Evolutionary conservation across 53 echinoderm and acorn worm species (phyloP), one percentile per base, ranked within the genome.

Genomic region (Luidia sarsii): DNA sequence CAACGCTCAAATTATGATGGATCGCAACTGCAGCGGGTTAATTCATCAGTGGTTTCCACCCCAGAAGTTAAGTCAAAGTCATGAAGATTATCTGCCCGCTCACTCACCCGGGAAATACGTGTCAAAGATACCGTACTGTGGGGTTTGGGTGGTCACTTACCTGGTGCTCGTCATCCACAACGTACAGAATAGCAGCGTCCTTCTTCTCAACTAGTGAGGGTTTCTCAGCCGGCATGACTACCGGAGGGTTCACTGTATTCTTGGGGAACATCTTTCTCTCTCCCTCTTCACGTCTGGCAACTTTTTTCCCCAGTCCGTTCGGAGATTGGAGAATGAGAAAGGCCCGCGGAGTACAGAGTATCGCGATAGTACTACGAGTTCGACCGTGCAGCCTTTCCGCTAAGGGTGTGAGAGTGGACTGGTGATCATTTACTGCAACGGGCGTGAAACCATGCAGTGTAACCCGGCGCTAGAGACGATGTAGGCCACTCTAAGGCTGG

Each of bases 221-320:
- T 31, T 57, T 57, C 59, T 57, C 59, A 0, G 59, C 30, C 28
- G 27, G 51, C 18, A 9, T 3, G 32, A 32, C 59, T 1, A 57
- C 59, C 25, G 59, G 29, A 1, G 59, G 11, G 13, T 29, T 2
- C 9, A 31, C 32, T 16, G 59, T 57, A 9, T 57, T 57, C 59
- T 57, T 57, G 59, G 59, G 59, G 27, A 57, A 57, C 59, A 57
- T 57, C n/a, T n/a, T n/a, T n/a, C n/a, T 57, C 1, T 22, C 22
- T 2, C 8, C 7, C 8, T 54, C 1, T 54, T 8, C 7, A 15
- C 51, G 5, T 56, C 4, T 7, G 3, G 5, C 3, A 6, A 14
- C 15, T 32, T 57, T 3, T 32, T 28, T n/a, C 25, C 54, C 3
- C 32, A 29, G 59, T 57, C 13, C 7, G 43, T 43, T 43, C 13